Conservation (phyloP, 2,888 invertebrate species). For the Limnephilus lunatus region DNA sequence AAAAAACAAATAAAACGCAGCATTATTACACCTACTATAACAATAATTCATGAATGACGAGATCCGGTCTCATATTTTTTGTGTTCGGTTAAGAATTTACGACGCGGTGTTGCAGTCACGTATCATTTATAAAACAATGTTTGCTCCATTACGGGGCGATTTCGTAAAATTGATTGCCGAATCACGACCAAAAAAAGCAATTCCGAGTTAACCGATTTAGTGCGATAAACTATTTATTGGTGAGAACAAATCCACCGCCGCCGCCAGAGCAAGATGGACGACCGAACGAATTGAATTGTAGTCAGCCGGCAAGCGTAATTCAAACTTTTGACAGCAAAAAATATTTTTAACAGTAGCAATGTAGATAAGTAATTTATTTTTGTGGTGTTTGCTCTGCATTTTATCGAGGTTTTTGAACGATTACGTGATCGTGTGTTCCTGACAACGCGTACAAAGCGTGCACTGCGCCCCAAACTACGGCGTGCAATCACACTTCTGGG, state of each 20-base stretch:
- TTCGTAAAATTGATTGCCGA: conserved; percentile 55
- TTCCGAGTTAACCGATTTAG: conserved; percentile 52
- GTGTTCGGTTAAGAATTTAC: conserved; percentile 16
- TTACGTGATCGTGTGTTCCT: conserved; percentile 10
- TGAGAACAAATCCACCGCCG: conserved; percentile 50
- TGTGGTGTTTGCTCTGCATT: conserved; percentile 26
- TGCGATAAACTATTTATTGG: conserved; percentile 58
- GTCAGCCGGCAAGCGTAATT: conserved; percentile 41
- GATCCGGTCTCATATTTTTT: conserved; percentile 38
- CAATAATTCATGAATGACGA: background rate
- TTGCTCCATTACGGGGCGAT: conserved; percentile 56
- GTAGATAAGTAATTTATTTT: conserved; percentile 42
- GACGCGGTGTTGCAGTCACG: conserved; percentile 49
- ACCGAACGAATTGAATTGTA: conserved; percentile 45
- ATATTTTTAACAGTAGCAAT: conserved; percentile 35
- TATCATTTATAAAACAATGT: conserved; percentile 58
- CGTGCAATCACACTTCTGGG: background rate
- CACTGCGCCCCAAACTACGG: background rate
- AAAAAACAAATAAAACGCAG: background rate
- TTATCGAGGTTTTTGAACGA: conserved; percentile 27
- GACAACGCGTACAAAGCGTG: conserved; percentile 17
- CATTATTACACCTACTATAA: background rate
- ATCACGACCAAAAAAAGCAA: conserved; percentile 55
- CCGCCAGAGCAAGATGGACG: conserved; percentile 37
- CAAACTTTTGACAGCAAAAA: conserved; percentile 40